Evolutionary conservation across 2,113 vertebrate genomes (phyloP), one percentile per base, ranked within the genome.

Genomic region (Thalassarche chlororhynchos): DNA sequence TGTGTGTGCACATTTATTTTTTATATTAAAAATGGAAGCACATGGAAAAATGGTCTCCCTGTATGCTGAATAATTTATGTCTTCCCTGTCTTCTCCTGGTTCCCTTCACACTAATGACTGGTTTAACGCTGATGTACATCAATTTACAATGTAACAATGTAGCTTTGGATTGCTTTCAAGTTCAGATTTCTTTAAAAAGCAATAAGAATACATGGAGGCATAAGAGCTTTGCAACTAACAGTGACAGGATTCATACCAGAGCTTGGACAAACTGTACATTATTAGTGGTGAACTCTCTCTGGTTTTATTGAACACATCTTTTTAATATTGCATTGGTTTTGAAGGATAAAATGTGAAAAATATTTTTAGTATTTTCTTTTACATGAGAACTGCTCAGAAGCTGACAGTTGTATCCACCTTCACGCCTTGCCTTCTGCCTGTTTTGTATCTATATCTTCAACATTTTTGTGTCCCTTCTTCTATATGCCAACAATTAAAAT

Each of bases 91-190:
- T 93, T 94, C 69, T 91, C 61, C 74, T 57, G 54, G 42, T 89
- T 97, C 57, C 49, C 77, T 89, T 96, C 74, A 87, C 34, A 24
- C 69, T 96, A 95, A 94, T 96, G 91, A 87, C 84, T 95, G 52
- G 34, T 69, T 92, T 93, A 91, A 95, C 1, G 3, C 54, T 89
- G 89, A 92, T 76, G 89, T 89, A 95, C 81, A 94, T 95, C 94
- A 94, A 89, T 97, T 96, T 97, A 76, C 72, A 79, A 72, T 64
- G 62, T 89, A 95, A 90, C 83, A 95, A 77, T 92, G 69, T 68
- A 93, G 47, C 69, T 93, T 95, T 95, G 84, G 32, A 65, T 96
- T 93, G 74, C 87, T 94, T 97, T 95, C 92, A 97, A 94, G 87
- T 76, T 62, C 66, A 72, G 87, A 94, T 80, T 87, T 61, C 61